Evolutionary conservation across 1,140 invertebrate species (phyloP), one percentile per base, ranked within the genome.

Genomic region (Bicyclus anynana): DNA sequence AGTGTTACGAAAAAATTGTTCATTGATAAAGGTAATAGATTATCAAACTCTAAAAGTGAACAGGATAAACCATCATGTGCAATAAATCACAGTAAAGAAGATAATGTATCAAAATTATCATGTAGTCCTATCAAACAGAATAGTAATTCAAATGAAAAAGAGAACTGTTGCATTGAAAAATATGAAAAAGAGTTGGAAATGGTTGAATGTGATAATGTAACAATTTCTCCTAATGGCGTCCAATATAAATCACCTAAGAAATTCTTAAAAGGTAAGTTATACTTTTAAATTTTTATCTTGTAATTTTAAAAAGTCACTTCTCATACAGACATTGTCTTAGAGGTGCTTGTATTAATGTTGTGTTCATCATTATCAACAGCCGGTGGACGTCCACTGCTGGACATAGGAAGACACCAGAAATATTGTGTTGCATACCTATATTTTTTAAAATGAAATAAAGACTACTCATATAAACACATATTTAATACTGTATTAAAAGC

Each of bases 251-350:
- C 60, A 33, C 55, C 57, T 14, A 59, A 27, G 10, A 68, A 60
- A 62, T 57, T 18, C 53, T 20, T 52, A 5, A 56, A 57, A 61
- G 60, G 67, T 69, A 60, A 21, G 10, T 40, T 12, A 10, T 29
- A 14, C 38, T 12, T 35, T 27, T 17, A 6, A n/a, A 35, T 16
- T 4, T 10, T n/a, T 50, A 20, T 50, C n/a, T 3, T 12, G n/a
- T n/a, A n/a, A n/a, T n/a, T n/a, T n/a, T n/a, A n/a, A n/a, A n/a
- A n/a, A n/a, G n/a, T n/a, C n/a, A n/a, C n/a, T n/a, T n/a, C n/a
- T n/a, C n/a, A n/a, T n/a, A n/a, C n/a, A n/a, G n/a, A n/a, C n/a
- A n/a, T n/a, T n/a, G n/a, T n/a, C n/a, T n/a, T n/a, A n/a, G n/a
- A n/a, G n/a, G n/a, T n/a, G n/a, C n/a, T n/a, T n/a, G n/a, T n/a